These are phyloP conservation scores for Ceryle rudis DNA, from an alignment of 2,797 vertebrate genomes.

Conservation along the genomic window DNA sequence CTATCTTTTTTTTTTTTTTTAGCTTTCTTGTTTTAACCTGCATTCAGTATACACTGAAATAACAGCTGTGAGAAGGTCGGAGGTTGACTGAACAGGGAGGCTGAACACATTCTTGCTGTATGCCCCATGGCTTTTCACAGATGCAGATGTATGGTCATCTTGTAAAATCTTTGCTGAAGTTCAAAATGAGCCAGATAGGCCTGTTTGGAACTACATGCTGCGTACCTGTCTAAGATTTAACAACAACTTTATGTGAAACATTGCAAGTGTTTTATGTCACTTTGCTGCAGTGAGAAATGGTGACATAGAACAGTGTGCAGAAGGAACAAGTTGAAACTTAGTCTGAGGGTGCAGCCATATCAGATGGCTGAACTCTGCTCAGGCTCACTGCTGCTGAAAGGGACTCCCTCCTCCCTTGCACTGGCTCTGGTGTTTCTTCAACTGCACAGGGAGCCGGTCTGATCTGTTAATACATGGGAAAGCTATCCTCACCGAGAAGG, in stretches of 20 bases:
- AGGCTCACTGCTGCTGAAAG: background rate
- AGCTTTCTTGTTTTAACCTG: background rate
- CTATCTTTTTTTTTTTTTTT: background rate
- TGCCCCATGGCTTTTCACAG: background rate
- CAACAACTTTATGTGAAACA: background rate
- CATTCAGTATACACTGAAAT: background rate
- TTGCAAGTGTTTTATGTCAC: background rate
- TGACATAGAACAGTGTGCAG: background rate
- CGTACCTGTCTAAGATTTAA: background rate
- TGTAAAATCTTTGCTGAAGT: background rate
- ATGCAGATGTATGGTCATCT: background rate
- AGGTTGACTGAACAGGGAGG: background rate
- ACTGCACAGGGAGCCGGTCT: background rate
- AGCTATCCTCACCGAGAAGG: rapidly evolving
- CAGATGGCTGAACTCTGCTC: constrained; percentile 27
- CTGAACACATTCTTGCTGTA: background rate
- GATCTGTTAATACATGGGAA: background rate
- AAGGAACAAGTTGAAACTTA: background rate
- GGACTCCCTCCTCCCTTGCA: background rate
- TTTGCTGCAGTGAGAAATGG: background rate
- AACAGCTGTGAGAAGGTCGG: background rate
- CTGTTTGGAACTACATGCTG: background rate
- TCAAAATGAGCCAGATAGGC: background rate
- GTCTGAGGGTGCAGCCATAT: background rate
- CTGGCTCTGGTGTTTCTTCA: background rate